Percentiles rank a stretch among this genome's conserved stretches.
phyloP scores from a whole-genome alignment of 2,113 vertebrate genomes.

The Mobula birostris region DNA sequence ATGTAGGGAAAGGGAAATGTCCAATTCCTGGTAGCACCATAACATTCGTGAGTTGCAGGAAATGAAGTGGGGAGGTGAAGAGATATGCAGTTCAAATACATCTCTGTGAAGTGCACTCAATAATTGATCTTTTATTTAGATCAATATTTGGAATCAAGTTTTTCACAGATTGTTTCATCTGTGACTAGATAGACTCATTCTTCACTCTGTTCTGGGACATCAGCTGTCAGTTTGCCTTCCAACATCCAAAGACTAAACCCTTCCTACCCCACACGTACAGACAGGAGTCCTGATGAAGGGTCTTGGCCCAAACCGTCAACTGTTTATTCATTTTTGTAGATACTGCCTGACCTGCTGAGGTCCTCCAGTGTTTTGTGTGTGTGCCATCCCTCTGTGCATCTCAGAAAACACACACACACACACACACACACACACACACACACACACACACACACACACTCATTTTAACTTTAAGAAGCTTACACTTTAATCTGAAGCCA shows the following conservation, averaged over 20 bases:
- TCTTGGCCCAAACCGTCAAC: too few relatives aligned
- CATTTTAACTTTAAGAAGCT: neutral
- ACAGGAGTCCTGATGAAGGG: too few relatives aligned
- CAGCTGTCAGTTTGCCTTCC: neutral
- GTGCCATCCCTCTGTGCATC: too few relatives aligned
- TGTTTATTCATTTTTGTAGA: too few relatives aligned
- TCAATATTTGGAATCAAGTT: constrained; percentile 11
- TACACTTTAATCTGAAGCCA: neutral
- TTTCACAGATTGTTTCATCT: neutral
- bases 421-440: too few relatives aligned
- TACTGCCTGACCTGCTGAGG: too few relatives aligned
- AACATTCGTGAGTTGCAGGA: neutral
- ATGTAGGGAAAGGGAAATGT: neutral
- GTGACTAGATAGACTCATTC: neutral
- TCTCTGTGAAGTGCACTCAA: neutral
- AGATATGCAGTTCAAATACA: neutral
- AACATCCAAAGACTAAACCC: neutral
- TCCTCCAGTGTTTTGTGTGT: too few relatives aligned
- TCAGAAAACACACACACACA: too few relatives aligned
- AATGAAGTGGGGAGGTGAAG: neutral
- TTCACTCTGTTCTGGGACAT: neutral
- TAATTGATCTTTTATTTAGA: constrained; percentile 24
- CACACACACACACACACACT: too few relatives aligned
- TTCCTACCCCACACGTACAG: too few relatives aligned
- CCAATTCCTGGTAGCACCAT: neutral